Conservation (phyloP, 2,113 vertebrate species). For the Pan paniscus region DNA sequence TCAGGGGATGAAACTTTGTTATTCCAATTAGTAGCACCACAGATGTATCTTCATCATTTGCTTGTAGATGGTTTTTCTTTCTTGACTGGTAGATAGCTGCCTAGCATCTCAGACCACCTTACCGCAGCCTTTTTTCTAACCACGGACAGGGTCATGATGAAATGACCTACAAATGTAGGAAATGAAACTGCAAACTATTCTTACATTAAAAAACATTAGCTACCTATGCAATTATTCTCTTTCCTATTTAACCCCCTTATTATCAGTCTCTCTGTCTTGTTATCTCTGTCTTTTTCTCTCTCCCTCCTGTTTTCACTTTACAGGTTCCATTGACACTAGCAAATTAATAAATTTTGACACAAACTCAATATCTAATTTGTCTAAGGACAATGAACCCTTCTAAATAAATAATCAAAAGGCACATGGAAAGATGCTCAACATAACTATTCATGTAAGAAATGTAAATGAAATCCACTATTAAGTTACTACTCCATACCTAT, state of each 20-base stretch:
- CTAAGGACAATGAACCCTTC: neutral
- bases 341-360: neutral
- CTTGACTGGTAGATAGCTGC: neutral
- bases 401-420: neutral
- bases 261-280: neutral
- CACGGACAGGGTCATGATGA: neutral
- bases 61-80: neutral
- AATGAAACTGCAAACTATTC: neutral
- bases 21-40: neutral
- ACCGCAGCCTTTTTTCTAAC: neutral
- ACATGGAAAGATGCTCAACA: neutral
- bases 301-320: neutral
- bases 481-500: neutral
- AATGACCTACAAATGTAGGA: neutral
- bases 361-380: neutral
- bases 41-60: neutral
- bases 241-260: neutral
- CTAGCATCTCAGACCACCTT: neutral
- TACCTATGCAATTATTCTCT: neutral
- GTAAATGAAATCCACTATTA: neutral
- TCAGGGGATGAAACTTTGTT: neutral
- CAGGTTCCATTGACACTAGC: neutral
- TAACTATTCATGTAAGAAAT: neutral
- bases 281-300: neutral
- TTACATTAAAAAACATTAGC: neutral